Evolutionary conservation across 1,140 invertebrate genomes (phyloP), one percentile per base, ranked within the genome.

Genomic region (Steinernema feltiae): DNA sequence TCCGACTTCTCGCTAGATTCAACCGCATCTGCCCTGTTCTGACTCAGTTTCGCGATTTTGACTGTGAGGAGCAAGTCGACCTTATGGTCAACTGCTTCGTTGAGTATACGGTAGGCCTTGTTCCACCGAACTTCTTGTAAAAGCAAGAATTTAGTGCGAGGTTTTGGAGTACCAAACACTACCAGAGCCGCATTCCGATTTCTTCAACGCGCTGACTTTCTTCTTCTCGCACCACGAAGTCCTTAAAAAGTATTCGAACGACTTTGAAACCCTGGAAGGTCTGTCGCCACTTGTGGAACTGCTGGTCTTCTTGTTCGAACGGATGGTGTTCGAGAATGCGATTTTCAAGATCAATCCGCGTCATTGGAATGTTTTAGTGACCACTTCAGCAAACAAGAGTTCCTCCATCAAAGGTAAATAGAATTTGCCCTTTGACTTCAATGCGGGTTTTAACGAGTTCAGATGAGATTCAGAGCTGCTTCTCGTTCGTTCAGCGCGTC

Each of bases 251-350:
- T 63, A 63, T 21, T 17, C 12, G 12, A 63, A 63, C 53, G 53
- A 63, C 53, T 63, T 63, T 27, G 53, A 63, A 27, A 63, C 53
- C 15, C 53, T 63, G 12, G 53, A 63, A 63, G 53, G 53, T 27
- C 53, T 63, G 24, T 7, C 53, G 12, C 53, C 53, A 3, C 24
- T 63, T 3, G 53, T 63, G 53, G 53, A 63, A 21, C 7, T 27
- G 12, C 53, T 63, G 15, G 24, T 27, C 3, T 27, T 63, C 53
- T 7, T 63, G 7, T 63, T 63, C 24, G 53, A 63, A 27, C 53
- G 53, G 53, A 63, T 63, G 53, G 53, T 63, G 15, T 63, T 21
- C 53, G 24, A 63, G 53, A 63, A 63, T 63, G 12, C 53, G 53
- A 63, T 21, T 27, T 27, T 63, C 15, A 63, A 63, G 24, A 63